These are phyloP conservation scores for Oceanites oceanicus DNA, from an alignment of 2,113 vertebrate species.

Conservation along the genomic window DNA sequence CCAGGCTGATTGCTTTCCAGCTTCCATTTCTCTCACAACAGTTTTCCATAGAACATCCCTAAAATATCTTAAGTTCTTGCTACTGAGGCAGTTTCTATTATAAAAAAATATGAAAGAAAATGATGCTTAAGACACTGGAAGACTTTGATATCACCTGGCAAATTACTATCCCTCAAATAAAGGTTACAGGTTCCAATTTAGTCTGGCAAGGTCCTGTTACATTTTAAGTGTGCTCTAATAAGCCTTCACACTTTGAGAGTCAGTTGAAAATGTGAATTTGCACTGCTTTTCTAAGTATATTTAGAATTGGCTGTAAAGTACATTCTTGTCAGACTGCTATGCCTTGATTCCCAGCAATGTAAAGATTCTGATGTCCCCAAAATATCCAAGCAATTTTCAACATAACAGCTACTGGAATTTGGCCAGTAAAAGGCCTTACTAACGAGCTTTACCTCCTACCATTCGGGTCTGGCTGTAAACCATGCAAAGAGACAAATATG, in stretches of 20 bases:
- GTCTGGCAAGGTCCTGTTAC: neutral
- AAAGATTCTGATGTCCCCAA: neutral
- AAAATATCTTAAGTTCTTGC: neutral
- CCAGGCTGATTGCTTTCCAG: neutral
- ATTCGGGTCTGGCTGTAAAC: neutral
- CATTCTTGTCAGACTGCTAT: neutral
- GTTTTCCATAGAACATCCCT: neutral
- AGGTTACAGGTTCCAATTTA: neutral
- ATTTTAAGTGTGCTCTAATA: neutral
- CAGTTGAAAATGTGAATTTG: neutral
- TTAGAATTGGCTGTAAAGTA: neutral
- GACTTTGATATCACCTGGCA: neutral
- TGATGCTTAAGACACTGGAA: neutral
- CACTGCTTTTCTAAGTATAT: neutral
- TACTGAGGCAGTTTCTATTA: neutral
- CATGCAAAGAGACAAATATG: accelerated
- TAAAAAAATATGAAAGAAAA: neutral
- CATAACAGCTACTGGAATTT: neutral
- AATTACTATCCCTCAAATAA: neutral
- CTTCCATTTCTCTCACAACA: neutral
- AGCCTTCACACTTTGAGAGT: neutral
- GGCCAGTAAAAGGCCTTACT: neutral
- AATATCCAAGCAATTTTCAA: neutral
- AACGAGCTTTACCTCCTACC: neutral
- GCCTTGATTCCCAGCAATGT: neutral